phyloP scores from a whole-genome alignment of 2,113 vertebrate species.

The Coptodon rendalli region DNA sequence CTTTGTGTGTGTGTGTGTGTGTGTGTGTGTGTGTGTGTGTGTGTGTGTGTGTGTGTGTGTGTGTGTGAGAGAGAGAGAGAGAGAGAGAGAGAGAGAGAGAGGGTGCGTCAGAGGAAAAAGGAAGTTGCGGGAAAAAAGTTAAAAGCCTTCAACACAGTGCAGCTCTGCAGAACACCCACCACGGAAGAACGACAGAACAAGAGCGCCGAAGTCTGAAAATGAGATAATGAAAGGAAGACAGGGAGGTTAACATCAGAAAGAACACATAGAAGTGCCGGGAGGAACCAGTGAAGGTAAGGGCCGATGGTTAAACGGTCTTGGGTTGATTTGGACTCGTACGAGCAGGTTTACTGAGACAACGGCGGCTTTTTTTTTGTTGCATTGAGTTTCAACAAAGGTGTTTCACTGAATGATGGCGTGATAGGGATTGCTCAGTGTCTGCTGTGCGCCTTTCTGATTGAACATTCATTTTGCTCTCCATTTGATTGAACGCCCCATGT shows the following conservation, averaged over 20 bases:
- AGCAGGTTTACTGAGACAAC: neutral
- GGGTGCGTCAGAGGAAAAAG: conserved; percentile 64
- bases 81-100: neutral
- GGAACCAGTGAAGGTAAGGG: conserved; percentile 32
- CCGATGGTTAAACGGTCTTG: neutral
- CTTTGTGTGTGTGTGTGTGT: neutral
- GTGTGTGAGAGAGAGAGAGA: neutral
- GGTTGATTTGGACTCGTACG: neutral
- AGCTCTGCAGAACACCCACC: conserved; percentile 65
- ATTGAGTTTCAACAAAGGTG: neutral
- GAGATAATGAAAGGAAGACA: conserved; percentile 22
- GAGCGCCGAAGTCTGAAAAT: conserved; percentile 8
- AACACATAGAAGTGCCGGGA: neutral
- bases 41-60: neutral
- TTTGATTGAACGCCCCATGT: neutral
- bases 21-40: neutral
- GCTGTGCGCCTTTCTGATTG: neutral
- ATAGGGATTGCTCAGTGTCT: neutral
- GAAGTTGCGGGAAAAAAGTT: conserved; percentile 63
- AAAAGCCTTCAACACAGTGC: conserved; percentile 55
- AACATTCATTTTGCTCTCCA: neutral
- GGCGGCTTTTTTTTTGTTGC: neutral
- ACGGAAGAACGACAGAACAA: conserved; percentile 50
- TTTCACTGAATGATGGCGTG: neutral
- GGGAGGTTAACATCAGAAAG: neutral